Conservation (phyloP, 2,888 invertebrate species). For the Bugulina stolonifera region DNA sequence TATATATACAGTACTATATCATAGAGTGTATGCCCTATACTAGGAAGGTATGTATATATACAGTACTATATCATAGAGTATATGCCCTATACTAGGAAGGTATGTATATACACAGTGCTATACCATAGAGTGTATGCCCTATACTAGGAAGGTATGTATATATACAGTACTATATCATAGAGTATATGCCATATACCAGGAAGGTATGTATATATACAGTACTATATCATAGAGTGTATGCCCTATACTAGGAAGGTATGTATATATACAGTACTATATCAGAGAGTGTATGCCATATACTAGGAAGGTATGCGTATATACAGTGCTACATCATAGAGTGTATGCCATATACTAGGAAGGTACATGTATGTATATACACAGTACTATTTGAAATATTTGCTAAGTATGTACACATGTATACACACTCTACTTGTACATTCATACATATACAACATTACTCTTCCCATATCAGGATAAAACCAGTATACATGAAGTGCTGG, state of each 20-base stretch:
- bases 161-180: constrained; percentile 21
- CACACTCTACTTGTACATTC: too few species aligned
- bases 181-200: background rate
- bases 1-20: constrained; percentile 14
- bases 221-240: constrained; percentile 24
- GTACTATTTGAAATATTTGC: too few species aligned
- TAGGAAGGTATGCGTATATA: background rate
- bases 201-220: constrained; percentile 9
- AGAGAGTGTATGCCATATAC: constrained; percentile 13
- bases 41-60: background rate
- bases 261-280: constrained; percentile 14
- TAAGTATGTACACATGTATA: too few species aligned
- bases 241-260: constrained; percentile 1
- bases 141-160: background rate
- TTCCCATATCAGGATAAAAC: background rate
- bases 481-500: constrained; percentile 27
- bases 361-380: background rate
- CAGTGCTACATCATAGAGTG: too few species aligned
- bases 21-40: constrained; percentile 18
- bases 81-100: constrained; percentile 10
- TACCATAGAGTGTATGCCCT: constrained; percentile 19
- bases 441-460: background rate
- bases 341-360: background rate
- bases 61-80: constrained; percentile 23
- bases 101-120: constrained; percentile 9